Conservation (phyloP, 2,797 vertebrate species). For the Gephyroberyx darwinii region DNA sequence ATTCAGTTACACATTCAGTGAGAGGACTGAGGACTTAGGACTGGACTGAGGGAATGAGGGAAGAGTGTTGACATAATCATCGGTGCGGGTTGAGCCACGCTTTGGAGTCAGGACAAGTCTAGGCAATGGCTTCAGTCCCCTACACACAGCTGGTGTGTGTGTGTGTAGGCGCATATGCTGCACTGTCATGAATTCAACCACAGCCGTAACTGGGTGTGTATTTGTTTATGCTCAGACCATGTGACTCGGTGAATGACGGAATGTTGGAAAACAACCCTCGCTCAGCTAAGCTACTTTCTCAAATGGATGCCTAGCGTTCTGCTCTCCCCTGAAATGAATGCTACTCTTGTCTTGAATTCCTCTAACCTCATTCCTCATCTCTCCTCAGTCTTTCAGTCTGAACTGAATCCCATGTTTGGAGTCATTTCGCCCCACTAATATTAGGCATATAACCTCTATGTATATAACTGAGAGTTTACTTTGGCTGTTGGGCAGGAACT, state of each 20-base stretch:
- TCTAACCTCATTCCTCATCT: slow-evolving; percentile 17
- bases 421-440: not conserved
- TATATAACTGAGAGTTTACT: not conserved
- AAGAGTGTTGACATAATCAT: slow-evolving; percentile 26
- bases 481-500: not conserved
- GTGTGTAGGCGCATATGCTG: not conserved
- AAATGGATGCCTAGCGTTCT: slow-evolving; percentile 35
- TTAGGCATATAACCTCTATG: not conserved
- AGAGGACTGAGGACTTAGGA: not conserved
- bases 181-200: slow-evolving; percentile 51
- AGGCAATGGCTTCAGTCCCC: slow-evolving; percentile 24
- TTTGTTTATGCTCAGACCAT: slow-evolving; percentile 39
- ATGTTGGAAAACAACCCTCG: slow-evolving; percentile 3
- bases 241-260: slow-evolving; percentile 18
- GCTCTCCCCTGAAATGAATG: slow-evolving; percentile 37
- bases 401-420: not conserved
- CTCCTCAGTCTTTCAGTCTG: slow-evolving; percentile 10
- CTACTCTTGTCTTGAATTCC: slow-evolving; percentile 41
- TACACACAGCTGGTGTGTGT: slow-evolving; percentile 2
- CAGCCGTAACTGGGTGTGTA: slow-evolving; percentile 54
- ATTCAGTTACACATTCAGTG: not conserved
- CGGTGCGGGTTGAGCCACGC: slow-evolving; percentile 43
- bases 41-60: slow-evolving; percentile 2
- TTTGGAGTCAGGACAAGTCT: slow-evolving; percentile 45
- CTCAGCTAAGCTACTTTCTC: slow-evolving; percentile 19